Evolutionary conservation across 1,140 invertebrate species (phyloP).

Genomic region (Aphaenogaster floridana): DNA sequence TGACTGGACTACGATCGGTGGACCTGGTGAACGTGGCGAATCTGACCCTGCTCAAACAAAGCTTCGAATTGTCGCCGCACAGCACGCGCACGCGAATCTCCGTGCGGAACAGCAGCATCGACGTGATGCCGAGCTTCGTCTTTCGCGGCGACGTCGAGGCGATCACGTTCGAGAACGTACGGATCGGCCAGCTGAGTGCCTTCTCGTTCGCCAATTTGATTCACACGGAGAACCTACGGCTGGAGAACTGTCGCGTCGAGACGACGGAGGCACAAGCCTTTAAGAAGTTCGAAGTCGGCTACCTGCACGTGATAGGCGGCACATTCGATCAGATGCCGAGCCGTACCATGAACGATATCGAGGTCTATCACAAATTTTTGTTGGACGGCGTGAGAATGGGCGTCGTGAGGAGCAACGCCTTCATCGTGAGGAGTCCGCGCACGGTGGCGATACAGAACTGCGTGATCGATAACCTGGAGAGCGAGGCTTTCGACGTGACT

Average conservation of each 20-base stretch:
- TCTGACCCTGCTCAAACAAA: conserved; percentile 84
- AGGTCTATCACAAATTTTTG: conserved; percentile 89
- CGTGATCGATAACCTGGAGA: conserved; percentile 88
- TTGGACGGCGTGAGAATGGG: conserved; percentile 85
- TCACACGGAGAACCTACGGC: conserved; percentile 84
- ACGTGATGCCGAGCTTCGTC: conserved; percentile 89
- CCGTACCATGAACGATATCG: conserved; percentile 91
- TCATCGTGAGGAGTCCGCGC: conserved; percentile 88
- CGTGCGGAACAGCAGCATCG: conserved; percentile 85
- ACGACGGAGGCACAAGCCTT: conserved; percentile 91
- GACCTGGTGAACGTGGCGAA: conserved; percentile 86
- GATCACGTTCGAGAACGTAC: conserved; percentile 89
- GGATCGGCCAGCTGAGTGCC: conserved; percentile 89
- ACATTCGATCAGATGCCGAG: conserved; percentile 89
- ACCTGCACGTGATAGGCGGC: conserved; percentile 88
- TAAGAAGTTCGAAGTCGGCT: conserved; percentile 91
- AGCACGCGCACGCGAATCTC: conserved; percentile 79
- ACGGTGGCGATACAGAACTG: conserved; percentile 90
- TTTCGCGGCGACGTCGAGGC: conserved; percentile 91
- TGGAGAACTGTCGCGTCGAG: conserved; percentile 87
- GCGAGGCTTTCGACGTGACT: conserved; percentile 89
- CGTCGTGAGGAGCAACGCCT: conserved; percentile 86
- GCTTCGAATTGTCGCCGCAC: conserved; percentile 81
- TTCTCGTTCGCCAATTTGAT: conserved; percentile 92
- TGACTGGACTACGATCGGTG: conserved; percentile 85